Conservation (phyloP, 2,113 vertebrate genomes). For the Coptodon bakossiorum region DNA sequence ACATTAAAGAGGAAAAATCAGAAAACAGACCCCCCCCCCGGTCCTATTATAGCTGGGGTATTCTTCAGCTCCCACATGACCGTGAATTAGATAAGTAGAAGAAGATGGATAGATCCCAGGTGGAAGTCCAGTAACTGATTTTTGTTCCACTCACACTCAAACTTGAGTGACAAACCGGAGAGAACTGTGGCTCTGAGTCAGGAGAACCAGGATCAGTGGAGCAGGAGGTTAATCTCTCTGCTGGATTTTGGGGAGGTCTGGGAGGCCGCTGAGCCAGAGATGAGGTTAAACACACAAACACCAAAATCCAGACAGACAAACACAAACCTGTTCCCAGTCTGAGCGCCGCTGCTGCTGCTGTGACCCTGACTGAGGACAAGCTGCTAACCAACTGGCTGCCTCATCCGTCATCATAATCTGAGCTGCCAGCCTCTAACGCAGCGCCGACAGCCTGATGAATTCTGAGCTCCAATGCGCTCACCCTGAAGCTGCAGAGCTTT, state of each 20-base stretch:
- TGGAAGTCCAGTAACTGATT: neutral
- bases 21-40: neutral
- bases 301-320: neutral
- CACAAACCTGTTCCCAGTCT: neutral
- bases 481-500: neutral
- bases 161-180: neutral
- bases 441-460: neutral
- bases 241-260: neutral
- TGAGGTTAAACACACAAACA: neutral
- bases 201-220: neutral
- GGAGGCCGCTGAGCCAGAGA: neutral
- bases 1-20: neutral
- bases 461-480: neutral
- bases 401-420: conserved; percentile 1
- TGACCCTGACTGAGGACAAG: neutral
- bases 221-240: neutral
- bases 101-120: neutral
- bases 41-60: neutral
- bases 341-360: neutral
- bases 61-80: neutral
- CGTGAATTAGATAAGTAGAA: neutral
- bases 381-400: neutral
- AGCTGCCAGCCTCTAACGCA: neutral
- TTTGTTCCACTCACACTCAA: neutral
- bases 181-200: neutral